Evolutionary conservation across 2,888 invertebrate species (phyloP).

Genomic region (Drosophila monieri): DNA sequence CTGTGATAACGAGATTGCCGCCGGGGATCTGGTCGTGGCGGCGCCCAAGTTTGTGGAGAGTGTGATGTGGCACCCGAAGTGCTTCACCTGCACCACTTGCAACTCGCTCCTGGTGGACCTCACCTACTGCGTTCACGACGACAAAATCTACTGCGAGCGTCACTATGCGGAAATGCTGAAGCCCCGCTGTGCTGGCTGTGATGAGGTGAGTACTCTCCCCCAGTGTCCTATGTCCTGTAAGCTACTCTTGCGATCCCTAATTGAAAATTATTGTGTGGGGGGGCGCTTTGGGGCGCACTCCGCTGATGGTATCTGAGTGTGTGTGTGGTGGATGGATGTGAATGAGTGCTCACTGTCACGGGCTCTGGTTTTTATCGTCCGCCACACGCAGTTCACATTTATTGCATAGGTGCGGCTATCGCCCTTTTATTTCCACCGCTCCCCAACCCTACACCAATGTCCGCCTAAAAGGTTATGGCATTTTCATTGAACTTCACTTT

Average conservation of each 20-base stretch:
- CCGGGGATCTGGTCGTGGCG: constrained; percentile 92
- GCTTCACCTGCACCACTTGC: constrained; percentile 95
- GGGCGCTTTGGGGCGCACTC: constrained; percentile 36
- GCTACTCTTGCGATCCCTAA: constrained; percentile 31
- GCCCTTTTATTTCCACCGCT: constrained; percentile 3
- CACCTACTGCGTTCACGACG: constrained; percentile 96
- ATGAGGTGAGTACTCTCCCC: constrained; percentile 91
- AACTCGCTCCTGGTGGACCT: constrained; percentile 97
- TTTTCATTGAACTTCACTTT: constrained; percentile 76
- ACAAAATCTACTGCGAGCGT: constrained; percentile 94
- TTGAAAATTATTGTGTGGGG: constrained; percentile 43
- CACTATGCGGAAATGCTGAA: constrained; percentile 98
- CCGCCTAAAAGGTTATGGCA: constrained; percentile 49
- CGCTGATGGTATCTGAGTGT: constrained; percentile 26
- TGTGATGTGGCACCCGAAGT: constrained; percentile 94
- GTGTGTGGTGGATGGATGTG: constrained; percentile 14
- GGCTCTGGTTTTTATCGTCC: constrained; percentile 60
- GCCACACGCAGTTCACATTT: constrained; percentile 67
- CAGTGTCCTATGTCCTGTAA: background rate
- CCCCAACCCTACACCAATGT: background rate
- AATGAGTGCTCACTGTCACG: constrained; percentile 36
- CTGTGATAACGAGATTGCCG: constrained; percentile 91
- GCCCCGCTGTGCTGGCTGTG: constrained; percentile 97
- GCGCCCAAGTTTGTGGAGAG: constrained; percentile 92
- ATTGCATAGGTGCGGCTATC: constrained; percentile 63